phyloP scores from a whole-genome alignment of 2,888 invertebrate genomes.

The Polymixis lichenea region DNA sequence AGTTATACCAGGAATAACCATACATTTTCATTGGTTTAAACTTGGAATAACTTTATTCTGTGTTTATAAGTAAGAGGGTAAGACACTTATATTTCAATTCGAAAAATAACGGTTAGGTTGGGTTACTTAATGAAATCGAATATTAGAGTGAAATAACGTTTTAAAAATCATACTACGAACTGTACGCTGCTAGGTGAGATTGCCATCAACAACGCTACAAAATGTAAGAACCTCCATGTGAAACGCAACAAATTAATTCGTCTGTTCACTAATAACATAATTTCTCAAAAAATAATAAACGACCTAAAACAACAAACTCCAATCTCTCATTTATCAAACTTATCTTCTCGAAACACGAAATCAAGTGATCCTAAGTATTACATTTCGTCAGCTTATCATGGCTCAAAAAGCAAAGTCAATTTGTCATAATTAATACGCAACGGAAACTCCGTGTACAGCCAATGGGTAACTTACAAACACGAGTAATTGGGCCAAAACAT shows the following conservation, averaged over 20 bases:
- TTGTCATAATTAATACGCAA: conserved; percentile 72
- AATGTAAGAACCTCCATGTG: background rate
- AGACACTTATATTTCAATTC: background rate
- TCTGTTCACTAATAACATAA: conserved; percentile 30
- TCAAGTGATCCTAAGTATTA: conserved; percentile 50
- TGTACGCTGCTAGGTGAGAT: background rate
- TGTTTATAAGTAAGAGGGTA: too few relatives aligned
- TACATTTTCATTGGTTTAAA: too few relatives aligned
- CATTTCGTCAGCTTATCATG: conserved; percentile 51
- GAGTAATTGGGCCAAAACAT: conserved; percentile 72
- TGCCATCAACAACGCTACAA: background rate
- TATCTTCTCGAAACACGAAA: conserved; percentile 39
- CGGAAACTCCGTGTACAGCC: conserved; percentile 58
- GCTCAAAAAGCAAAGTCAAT: conserved; percentile 60
- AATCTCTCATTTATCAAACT: conserved; percentile 46
- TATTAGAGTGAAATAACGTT: background rate
- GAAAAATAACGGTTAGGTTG: background rate
- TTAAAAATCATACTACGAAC: background rate
- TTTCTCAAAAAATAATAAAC: conserved; percentile 36
- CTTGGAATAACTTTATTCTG: too few relatives aligned
- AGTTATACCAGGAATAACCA: too few relatives aligned
- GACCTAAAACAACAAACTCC: conserved; percentile 10
- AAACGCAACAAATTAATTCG: conserved; percentile 12
- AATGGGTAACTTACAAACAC: conserved; percentile 52
- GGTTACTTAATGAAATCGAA: background rate